Conservation (phyloP, 2,888 invertebrate species). For the Lottia scabra region DNA sequence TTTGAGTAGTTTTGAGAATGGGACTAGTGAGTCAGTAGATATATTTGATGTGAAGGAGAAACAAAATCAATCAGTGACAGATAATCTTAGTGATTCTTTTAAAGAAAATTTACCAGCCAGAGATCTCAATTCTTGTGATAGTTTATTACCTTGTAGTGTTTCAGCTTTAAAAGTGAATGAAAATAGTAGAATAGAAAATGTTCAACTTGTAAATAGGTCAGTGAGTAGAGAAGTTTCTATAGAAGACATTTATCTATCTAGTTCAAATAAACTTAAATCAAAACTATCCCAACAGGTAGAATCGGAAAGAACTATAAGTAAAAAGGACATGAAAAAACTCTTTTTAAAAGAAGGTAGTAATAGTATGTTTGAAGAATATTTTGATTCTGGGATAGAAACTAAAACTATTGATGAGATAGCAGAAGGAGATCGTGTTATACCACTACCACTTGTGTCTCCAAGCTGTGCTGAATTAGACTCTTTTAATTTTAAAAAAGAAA, state of each 20-base stretch:
- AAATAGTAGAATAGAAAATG: constrained; percentile 39
- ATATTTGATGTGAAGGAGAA: background rate
- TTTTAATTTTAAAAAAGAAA: constrained; percentile 8
- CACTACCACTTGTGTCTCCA: constrained; percentile 30
- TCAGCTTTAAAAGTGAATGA: constrained; percentile 42
- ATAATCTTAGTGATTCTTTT: constrained; percentile 5
- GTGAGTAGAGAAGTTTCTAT: background rate
- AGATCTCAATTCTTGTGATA: constrained; percentile 6
- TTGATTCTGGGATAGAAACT: constrained; percentile 47
- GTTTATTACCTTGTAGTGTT: constrained; percentile 37
- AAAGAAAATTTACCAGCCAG: constrained; percentile 14
- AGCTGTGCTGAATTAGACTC: background rate
- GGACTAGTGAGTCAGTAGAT: background rate
- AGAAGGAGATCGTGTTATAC: constrained; percentile 41
- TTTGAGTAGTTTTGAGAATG: background rate
- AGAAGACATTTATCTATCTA: background rate
- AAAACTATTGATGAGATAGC: constrained; percentile 57
- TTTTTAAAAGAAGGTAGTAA: constrained; percentile 51
- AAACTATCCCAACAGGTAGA: constrained; percentile 34
- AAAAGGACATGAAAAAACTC: constrained; percentile 37
- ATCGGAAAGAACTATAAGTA: constrained; percentile 11
- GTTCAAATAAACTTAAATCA: constrained; percentile 27
- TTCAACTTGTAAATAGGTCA: constrained; percentile 35
- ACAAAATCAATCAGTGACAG: background rate
- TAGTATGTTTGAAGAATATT: constrained; percentile 64